Evolutionary conservation across 2,797 vertebrate species (phyloP).

Genomic region (Pseudomugil tenellus): DNA sequence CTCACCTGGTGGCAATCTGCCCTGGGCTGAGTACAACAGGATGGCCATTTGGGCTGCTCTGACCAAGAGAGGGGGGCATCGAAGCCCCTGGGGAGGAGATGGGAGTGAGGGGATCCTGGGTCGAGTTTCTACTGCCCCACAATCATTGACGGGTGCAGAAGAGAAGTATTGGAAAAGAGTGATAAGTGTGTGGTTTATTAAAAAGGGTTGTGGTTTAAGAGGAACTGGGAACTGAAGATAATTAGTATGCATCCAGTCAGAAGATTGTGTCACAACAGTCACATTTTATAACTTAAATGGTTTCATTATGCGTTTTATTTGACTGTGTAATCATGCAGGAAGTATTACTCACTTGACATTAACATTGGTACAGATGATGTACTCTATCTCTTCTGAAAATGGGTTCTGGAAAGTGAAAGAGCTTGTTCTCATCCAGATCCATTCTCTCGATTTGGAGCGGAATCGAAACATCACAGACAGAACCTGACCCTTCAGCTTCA

Average conservation of each 20-base stretch:
- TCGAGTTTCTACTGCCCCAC: slow-evolving; percentile 86
- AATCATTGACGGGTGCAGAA: slow-evolving; percentile 75
- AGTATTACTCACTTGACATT: slow-evolving; percentile 92
- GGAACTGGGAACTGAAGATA: slow-evolving; percentile 30
- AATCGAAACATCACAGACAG: slow-evolving; percentile 99
- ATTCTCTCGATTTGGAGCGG: slow-evolving; percentile 90
- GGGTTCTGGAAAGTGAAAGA: slow-evolving; percentile 99
- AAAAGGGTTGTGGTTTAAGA: slow-evolving; percentile 20
- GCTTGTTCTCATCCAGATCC: slow-evolving; percentile 97
- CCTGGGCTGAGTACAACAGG: slow-evolving; percentile 89
- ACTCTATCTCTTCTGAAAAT: slow-evolving; percentile 98
- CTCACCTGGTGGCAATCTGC: slow-evolving; percentile 90
- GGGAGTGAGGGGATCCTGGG: slow-evolving; percentile 90
- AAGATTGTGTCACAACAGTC: slow-evolving; percentile 40
- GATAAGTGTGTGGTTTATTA: slow-evolving; percentile 54
- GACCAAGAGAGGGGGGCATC: slow-evolving; percentile 87
- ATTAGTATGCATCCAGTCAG: slow-evolving; percentile 34
- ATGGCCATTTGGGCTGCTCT: slow-evolving; percentile 82
- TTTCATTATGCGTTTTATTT: slow-evolving; percentile 20
- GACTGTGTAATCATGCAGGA: slow-evolving; percentile 29
- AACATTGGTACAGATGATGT: slow-evolving; percentile 98
- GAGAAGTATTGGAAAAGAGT: slow-evolving; percentile 65
- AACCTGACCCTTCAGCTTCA: slow-evolving; percentile 97
- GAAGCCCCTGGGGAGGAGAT: slow-evolving; percentile 87
- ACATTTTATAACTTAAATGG: slow-evolving; percentile 16